Conservation (phyloP, 2,113 vertebrate species). For the Leucopsar rothschildi region DNA sequence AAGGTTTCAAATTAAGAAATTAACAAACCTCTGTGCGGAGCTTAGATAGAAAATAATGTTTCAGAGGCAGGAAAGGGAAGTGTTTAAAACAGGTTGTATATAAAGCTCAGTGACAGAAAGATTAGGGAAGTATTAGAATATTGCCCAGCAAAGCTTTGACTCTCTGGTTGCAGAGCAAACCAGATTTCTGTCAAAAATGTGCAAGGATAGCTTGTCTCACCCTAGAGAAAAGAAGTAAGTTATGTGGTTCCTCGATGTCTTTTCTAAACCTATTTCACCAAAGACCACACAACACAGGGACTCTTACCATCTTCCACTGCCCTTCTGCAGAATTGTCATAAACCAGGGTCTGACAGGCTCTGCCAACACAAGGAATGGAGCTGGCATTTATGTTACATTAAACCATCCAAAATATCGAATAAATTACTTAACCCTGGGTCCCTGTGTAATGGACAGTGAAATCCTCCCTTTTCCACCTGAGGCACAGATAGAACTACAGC, state of each 20-base stretch:
- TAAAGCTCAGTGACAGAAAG: neutral
- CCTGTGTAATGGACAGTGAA: neutral
- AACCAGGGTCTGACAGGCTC: neutral
- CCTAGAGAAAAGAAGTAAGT: neutral
- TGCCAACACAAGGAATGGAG: neutral
- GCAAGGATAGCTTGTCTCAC: neutral
- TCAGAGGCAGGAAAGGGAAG: neutral
- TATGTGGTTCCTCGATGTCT: neutral
- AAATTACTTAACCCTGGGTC: neutral
- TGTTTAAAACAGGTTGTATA: neutral
- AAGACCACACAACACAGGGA: neutral
- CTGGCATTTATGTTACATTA: neutral
- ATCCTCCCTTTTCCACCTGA: neutral
- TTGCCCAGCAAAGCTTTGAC: neutral
- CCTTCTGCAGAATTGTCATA: neutral
- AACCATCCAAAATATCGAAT: neutral
- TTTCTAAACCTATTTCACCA: neutral
- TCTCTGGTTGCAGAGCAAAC: neutral
- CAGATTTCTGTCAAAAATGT: neutral
- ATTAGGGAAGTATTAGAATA: neutral
- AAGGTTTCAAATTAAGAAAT: neutral
- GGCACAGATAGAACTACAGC: neutral
- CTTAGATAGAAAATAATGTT: neutral
- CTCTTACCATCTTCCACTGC: neutral
- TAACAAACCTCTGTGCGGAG: neutral